Conservation (phyloP, 1,140 invertebrate genomes). For the Trichonephila inaurata region DNA sequence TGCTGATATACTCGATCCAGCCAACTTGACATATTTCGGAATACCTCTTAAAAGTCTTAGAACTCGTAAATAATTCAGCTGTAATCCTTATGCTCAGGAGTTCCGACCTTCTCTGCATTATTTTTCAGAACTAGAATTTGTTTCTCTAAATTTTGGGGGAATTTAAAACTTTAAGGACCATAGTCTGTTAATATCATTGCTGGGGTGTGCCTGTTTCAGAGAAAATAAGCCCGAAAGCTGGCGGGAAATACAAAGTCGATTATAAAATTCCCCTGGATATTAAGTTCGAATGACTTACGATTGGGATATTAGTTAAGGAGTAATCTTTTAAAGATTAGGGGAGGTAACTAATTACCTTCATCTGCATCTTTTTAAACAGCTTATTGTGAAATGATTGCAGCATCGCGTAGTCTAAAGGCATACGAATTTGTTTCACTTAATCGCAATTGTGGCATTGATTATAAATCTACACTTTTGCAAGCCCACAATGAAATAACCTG, state of each 20-base stretch:
- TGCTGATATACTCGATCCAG: not conserved
- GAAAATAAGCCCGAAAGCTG: not conserved
- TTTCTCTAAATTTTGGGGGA: not conserved
- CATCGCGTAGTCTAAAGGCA: not conserved
- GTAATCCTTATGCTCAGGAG: not conserved
- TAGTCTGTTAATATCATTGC: not conserved
- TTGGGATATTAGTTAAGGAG: constrained; percentile 16
- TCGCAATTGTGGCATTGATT: not conserved
- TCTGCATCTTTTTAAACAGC: not conserved
- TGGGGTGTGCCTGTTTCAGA: not conserved
- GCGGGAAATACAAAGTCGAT: constrained; percentile 5
- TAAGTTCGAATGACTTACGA: constrained; percentile 15
- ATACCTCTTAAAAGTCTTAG: not conserved
- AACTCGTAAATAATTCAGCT: constrained; percentile 20
- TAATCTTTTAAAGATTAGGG: constrained; percentile 11
- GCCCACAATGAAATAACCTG: too few relatives aligned
- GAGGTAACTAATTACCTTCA: constrained; percentile 1
- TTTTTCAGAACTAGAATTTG: not conserved
- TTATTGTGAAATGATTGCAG: not conserved
- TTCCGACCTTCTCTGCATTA: not conserved
- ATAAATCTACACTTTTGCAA: too few relatives aligned
- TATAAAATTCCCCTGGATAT: constrained; percentile 14
- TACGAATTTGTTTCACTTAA: not conserved
- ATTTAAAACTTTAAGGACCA: not conserved
- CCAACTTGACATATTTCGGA: constrained; percentile 11